Base-by-base conservation (phyloP, 2,113 vertebrate genomes). In the Mobula hypostoma region DNA sequence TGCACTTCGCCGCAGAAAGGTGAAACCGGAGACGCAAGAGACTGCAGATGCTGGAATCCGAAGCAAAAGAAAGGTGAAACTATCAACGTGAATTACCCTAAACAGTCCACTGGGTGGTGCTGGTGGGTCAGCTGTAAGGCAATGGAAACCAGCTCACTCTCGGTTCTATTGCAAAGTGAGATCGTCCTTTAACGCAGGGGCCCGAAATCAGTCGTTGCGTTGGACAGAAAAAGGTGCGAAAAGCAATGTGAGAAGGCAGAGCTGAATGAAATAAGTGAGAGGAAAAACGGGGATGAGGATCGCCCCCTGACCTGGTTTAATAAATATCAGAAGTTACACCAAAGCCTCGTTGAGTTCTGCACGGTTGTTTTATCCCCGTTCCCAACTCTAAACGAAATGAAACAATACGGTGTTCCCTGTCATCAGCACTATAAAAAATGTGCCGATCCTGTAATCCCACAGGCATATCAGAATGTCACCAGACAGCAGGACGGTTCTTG, bases 271-370 rank as follows among this genome's bases (percentile, higher is more conserved):
- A 56, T 83, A 56, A 48, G 40, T 76, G 91, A 93, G 40, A 74
- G 72, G 68, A 76, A 61, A 74, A 93, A 56, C 70, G 32, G 61
- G 17, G 29, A 15, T 87, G 14, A 87, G 56, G 27, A 66, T 63
- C 61, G 21, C 58, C 83, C 11, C 15, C 88, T 94, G 94, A 95
- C 95, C 95, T 19, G 94, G 94, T 92, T 94, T 92, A 82, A 94
- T 94, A 91, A 36, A 56, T 70, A 90, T 58, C 87, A 72, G 66
- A 92, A 61, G 63, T 95, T 94, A 94, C 61, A 40, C 94, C 32
- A 56, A 19, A 83, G 80, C 7, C n/a, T 32, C n/a, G 79, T n/a
- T 61, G 82, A 29, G 19, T 56, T 79, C 48, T 36, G 0, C 17
- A 85, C 24, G 48, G 7, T 58, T 77, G 90, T 94, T 94, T 78